Evolutionary conservation across 2,888 invertebrate genomes (phyloP).

Genomic region (Pinctada fucata): DNA sequence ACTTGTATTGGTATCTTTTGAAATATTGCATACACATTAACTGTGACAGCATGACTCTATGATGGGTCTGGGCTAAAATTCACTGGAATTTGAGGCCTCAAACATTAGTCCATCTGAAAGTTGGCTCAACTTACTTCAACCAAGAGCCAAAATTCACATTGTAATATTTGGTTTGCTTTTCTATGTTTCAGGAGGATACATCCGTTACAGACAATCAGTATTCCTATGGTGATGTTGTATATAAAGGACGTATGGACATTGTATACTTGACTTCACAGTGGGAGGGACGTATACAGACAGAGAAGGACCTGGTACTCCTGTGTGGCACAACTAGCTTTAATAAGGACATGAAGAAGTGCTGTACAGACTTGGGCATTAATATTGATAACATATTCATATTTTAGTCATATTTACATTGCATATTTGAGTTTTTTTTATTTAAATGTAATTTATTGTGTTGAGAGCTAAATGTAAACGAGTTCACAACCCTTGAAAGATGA

Average conservation of each 20-base stretch:
- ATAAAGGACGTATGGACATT: constrained; percentile 47
- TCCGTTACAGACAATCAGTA: background rate
- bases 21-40: background rate
- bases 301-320: constrained; percentile 77
- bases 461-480: too few relatives aligned
- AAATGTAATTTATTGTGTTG: background rate
- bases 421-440: too few relatives aligned
- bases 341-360: constrained; percentile 77
- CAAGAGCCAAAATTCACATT: background rate
- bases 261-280: constrained; percentile 36
- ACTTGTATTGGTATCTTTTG: too few relatives aligned
- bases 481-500: too few relatives aligned
- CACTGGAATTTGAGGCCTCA: background rate
- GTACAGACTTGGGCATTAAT: constrained; percentile 20
- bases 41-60: background rate
- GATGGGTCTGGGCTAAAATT: background rate
- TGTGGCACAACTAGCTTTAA: constrained; percentile 83
- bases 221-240: constrained; percentile 61
- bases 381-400: background rate
- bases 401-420: background rate
- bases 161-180: background rate
- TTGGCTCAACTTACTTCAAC: too few relatives aligned
- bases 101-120: background rate
- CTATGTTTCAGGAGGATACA: background rate
- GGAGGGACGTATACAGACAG: constrained; percentile 28